Evolutionary conservation across 2,113 vertebrate genomes (phyloP).

Genomic region (Forbesichthys agassizii): DNA sequence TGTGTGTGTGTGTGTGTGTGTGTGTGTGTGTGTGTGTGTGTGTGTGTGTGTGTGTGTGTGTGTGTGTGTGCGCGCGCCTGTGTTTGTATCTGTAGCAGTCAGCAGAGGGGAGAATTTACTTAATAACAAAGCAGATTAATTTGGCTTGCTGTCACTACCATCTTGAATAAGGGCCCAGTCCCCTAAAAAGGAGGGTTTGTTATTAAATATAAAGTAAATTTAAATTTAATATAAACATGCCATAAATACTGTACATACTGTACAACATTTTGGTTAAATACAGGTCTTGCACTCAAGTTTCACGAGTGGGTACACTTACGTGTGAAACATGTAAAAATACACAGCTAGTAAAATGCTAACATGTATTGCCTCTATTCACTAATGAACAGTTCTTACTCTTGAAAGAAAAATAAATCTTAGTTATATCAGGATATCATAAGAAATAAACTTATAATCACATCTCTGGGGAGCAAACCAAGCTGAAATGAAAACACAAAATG

Average conservation of each 20-base stretch:
- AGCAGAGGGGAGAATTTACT: slow-evolving; percentile 74
- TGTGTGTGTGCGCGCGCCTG: slow-evolving; percentile 20
- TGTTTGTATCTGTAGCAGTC: slow-evolving; percentile 52
- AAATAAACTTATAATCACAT: not conserved
- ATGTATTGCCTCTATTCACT: no score
- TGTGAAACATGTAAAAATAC: not conserved
- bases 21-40: slow-evolving; percentile 27
- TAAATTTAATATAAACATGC: slow-evolving; percentile 65
- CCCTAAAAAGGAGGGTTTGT: slow-evolving; percentile 57
- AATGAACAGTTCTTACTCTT: slow-evolving; percentile 11
- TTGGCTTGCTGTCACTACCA: slow-evolving; percentile 63
- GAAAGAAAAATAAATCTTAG: not conserved
- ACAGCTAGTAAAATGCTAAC: not conserved
- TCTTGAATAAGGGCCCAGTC: slow-evolving; percentile 60
- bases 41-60: slow-evolving; percentile 17
- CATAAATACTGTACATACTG: slow-evolving; percentile 57
- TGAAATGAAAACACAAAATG: slow-evolving; percentile 44
- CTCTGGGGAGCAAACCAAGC: slow-evolving; percentile 12
- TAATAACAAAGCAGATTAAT: slow-evolving; percentile 78
- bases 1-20: slow-evolving; percentile 21
- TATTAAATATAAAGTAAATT: slow-evolving; percentile 67
- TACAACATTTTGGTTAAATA: slow-evolving; percentile 49
- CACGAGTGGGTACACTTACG: no score
- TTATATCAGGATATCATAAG: not conserved
- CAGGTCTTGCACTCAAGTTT: not conserved